phyloP scores from a whole-genome alignment of 2,888 invertebrate species.

The Eurois occulta region DNA sequence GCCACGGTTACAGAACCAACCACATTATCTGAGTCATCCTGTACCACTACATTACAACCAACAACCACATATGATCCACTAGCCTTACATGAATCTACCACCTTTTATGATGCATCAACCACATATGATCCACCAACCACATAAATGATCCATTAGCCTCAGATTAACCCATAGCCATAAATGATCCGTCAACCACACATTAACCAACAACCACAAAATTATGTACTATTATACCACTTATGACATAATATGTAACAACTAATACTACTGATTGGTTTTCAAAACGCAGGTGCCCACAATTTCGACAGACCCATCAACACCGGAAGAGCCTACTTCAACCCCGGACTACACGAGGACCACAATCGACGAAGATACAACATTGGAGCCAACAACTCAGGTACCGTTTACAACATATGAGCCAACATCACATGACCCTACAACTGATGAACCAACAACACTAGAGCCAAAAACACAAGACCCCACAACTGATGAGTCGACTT shows the following conservation, averaged over 20 bases:
- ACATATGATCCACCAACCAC: background rate
- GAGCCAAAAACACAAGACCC: background rate
- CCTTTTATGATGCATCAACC: too few species aligned
- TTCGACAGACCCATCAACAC: conserved; percentile 14
- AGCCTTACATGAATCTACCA: background rate
- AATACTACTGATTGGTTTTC: background rate
- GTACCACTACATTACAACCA: background rate
- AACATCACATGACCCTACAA: too few species aligned
- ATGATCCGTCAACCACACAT: background rate
- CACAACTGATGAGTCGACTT: background rate
- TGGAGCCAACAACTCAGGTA: conserved; percentile 27
- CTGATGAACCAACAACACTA: too few species aligned
- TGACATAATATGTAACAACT: background rate
- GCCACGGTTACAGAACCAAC: conserved; percentile 8
- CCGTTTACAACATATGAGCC: background rate
- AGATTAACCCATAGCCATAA: too few species aligned
- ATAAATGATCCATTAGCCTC: too few species aligned
- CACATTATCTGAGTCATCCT: background rate
- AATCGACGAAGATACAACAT: conserved; percentile 11
- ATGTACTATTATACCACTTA: too few species aligned
- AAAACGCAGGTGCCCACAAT: conserved; percentile 21
- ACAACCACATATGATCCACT: background rate
- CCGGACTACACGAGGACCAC: conserved; percentile 31
- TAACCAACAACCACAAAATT: background rate
- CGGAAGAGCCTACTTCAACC: conserved; percentile 6